Conservation (phyloP, 2,113 vertebrate genomes). For the Pangasianodon gigas region DNA sequence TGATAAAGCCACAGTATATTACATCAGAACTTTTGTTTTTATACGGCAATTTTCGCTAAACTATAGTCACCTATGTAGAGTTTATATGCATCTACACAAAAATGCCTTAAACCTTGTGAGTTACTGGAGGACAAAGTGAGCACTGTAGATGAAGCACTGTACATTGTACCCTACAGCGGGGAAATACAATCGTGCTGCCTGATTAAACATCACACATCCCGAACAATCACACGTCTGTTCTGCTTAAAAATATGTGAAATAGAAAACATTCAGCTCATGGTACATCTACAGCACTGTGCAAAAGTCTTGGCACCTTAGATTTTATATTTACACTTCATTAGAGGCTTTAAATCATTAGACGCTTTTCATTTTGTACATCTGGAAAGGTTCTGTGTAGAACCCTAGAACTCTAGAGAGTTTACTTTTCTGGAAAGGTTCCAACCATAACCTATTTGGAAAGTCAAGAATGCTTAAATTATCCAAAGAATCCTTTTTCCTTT, state of each 20-base stretch:
- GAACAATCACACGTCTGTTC: neutral
- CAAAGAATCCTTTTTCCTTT: neutral
- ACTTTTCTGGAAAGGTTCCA: neutral
- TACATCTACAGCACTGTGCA: neutral
- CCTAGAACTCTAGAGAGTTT: neutral
- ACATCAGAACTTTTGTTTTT: neutral
- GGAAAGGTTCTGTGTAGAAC: neutral
- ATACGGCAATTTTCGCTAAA: neutral
- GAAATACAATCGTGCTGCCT: neutral
- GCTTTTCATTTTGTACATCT: neutral
- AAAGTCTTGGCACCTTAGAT: neutral
- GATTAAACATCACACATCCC: neutral
- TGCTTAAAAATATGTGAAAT: neutral
- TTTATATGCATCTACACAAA: slow-evolving; percentile 31
- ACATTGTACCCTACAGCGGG: slow-evolving; percentile 55
- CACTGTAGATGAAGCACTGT: slow-evolving; percentile 71
- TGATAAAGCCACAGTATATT: neutral
- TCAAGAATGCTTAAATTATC: neutral
- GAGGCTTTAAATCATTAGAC: neutral
- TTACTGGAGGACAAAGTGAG: slow-evolving; percentile 74
- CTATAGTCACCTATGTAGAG: neutral
- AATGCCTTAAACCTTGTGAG: slow-evolving; percentile 57
- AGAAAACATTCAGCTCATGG: neutral
- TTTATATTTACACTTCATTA: neutral
- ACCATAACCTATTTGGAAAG: neutral